These are phyloP conservation scores for Philypnodon macrostomus DNA, from an alignment of 2,797 vertebrate genomes.

Conservation along the genomic window DNA sequence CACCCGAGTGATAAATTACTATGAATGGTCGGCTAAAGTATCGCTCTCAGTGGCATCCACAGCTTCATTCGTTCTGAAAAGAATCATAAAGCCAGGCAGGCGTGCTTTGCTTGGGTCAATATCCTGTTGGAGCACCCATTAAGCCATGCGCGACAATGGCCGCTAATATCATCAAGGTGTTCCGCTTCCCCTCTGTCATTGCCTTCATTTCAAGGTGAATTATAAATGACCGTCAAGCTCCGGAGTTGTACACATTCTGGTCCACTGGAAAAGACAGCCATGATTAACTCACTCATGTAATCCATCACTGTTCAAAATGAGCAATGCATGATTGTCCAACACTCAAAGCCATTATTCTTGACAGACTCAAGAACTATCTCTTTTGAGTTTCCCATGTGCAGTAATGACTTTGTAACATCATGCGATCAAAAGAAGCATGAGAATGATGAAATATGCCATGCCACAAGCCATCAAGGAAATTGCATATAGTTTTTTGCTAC, in stretches of 20 bases:
- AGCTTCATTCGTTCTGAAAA: conserved; percentile 70
- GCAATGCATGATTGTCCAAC: conserved; percentile 41
- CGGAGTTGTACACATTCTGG: conserved; percentile 36
- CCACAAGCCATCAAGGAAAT: conserved; percentile 44
- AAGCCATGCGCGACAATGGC: conserved; percentile 64
- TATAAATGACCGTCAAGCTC: conserved; percentile 57
- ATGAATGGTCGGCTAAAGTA: conserved; percentile 67
- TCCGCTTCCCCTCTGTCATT: conserved; percentile 60
- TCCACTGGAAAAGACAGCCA: conserved; percentile 31
- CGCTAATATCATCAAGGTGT: conserved; percentile 66
- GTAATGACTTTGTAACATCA: conserved; percentile 47
- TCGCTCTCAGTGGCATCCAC: conserved; percentile 58
- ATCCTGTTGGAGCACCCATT: conserved; percentile 71
- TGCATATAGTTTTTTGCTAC: conserved; percentile 48
- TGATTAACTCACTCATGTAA: conserved; percentile 50
- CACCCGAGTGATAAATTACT: conserved; percentile 72
- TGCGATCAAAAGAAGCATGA: conserved; percentile 47
- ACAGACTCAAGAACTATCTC: conserved; percentile 45
- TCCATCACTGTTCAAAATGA: conserved; percentile 60
- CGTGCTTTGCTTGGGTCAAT: conserved; percentile 71
- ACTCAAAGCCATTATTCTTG: conserved; percentile 43
- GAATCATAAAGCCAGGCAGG: conserved; percentile 67
- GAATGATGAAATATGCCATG: conserved; percentile 52
- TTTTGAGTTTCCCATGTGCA: conserved; percentile 48
- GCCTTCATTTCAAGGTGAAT: conserved; percentile 74